Base-by-base conservation (phyloP, 1,140 invertebrate genomes). In the Formica exsecta region DNA sequence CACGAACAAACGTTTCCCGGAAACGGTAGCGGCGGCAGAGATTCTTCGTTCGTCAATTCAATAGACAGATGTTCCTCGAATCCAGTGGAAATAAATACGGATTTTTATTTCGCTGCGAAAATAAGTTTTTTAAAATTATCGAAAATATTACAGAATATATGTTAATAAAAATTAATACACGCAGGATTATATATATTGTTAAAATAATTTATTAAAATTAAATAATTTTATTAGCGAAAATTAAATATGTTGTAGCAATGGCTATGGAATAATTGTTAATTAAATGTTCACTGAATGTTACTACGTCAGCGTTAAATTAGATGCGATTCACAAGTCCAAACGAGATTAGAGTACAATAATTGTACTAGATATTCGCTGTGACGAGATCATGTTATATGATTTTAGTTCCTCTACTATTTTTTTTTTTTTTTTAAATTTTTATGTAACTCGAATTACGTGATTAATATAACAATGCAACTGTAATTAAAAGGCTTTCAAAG, bases 1-100 rank as follows among this genome's bases (percentile, higher is more conserved):
- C 66, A 25, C 68, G 57, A 22, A 83, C 68, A 74, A 83, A 83
- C 68, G 79, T 74, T 25, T 13, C 13, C 29, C 54, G 79, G 68
- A 83, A 74, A 74, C 38, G 38, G 54, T 25, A 32, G 9, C 9
- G 54, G 36, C 54, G 9, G 32, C n/a, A 13, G 13, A n/a, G 66
- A 32, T 1, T 16, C n/a, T 61, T 41, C 51, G 22, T 57, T 71
- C 7, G 66, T 71, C 48, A 41, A 59, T 74, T 11, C 71, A 32
- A 74, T 61, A 73, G n/a, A 74, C n/a, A 48, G 13, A 19, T 25
- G 70, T 51, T 8, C 5, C 29, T 70, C 16, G 13, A 16, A 41
- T 13, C 4, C 38, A 3, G n/a, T 66, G 22, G 5, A 75, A 38
- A 11, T 13, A 32, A n/a, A 36, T 13, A 36, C 0, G 29, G 59